Percentiles rank a stretch among this genome's conserved stretches.
Conservation (phyloP, 2,888 invertebrate genomes). For the Aleiodes alternator region DNA sequence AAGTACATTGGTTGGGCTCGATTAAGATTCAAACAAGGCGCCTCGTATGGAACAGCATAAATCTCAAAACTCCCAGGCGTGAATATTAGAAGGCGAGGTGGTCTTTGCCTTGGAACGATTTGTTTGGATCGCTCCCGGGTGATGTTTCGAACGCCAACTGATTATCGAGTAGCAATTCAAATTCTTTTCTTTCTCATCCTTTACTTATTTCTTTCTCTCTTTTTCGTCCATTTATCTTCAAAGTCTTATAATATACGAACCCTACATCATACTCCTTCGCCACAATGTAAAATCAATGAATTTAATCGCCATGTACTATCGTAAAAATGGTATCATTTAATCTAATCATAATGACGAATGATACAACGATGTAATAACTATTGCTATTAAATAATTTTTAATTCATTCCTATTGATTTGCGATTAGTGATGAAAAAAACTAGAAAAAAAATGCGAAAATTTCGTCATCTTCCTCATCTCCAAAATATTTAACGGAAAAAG, state of each 20-base stretch:
- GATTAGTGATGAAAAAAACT: too few relatives aligned
- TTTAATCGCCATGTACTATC: too few relatives aligned
- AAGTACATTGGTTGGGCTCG: constrained; percentile 35
- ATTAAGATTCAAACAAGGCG: constrained; percentile 56
- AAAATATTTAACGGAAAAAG: too few relatives aligned
- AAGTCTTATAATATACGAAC: not conserved
- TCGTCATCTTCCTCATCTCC: too few relatives aligned
- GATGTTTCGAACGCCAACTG: constrained; percentile 27
- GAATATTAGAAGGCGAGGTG: constrained; percentile 52
- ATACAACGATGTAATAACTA: too few relatives aligned
- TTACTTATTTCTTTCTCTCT: constrained; percentile 8
- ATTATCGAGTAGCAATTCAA: constrained; percentile 36
- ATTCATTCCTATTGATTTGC: too few relatives aligned
- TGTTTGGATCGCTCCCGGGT: constrained; percentile 41
- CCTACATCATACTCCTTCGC: too few relatives aligned
- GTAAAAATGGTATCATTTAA: too few relatives aligned
- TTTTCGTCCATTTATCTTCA: not conserved
- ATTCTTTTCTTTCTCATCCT: constrained; percentile 12
- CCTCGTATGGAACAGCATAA: constrained; percentile 50
- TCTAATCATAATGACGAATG: too few relatives aligned
- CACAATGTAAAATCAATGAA: too few relatives aligned
- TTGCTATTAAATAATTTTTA: too few relatives aligned
- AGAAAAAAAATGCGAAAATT: too few relatives aligned
- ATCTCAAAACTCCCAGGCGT: constrained; percentile 50
- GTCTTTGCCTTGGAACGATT: constrained; percentile 50